These are phyloP conservation scores for Zoanthus sansibaricus DNA, from an alignment of 92 coral and sea anemone species.

Conservation along the genomic window DNA sequence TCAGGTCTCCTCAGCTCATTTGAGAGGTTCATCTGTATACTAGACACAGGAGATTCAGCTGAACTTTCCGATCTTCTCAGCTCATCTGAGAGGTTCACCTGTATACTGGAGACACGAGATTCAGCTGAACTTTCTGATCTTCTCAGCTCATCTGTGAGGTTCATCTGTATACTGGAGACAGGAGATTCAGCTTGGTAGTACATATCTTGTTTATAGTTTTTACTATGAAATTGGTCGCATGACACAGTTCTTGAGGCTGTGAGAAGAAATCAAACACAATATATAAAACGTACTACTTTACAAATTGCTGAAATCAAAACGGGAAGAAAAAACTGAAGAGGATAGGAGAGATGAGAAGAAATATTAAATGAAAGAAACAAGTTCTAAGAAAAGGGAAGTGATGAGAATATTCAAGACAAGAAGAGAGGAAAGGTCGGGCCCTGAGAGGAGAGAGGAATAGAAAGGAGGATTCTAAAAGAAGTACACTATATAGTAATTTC, in stretches of 20 bases:
- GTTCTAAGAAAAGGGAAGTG: no score
- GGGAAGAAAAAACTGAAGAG: no score
- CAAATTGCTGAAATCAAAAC: no score
- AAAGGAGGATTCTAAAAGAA: no score
- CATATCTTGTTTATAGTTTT: constrained; percentile 10
- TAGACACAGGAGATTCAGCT: constrained; percentile 3
- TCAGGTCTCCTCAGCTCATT: constrained; percentile 69
- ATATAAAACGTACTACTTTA: not conserved
- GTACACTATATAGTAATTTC: no score
- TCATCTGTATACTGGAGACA: constrained; percentile 39
- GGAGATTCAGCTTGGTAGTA: constrained; percentile 22
- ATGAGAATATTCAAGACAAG: no score
- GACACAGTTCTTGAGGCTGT: constrained; percentile 34
- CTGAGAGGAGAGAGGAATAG: no score
- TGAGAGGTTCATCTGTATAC: constrained; percentile 59
- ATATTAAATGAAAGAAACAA: no score
- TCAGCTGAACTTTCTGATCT: constrained; percentile 69
- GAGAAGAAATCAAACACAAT: not conserved
- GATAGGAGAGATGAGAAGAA: no score
- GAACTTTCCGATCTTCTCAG: constrained; percentile 71
- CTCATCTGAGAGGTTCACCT: constrained; percentile 64
- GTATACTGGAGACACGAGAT: constrained; percentile 1
- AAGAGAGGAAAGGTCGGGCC: no score
- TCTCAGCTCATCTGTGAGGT: constrained; percentile 62
- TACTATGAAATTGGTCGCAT: not conserved